Percentiles rank a stretch among this genome's conserved stretches.
Conservation (phyloP, 92 coral and sea anemone genomes). For the Bergia sp. region DNA sequence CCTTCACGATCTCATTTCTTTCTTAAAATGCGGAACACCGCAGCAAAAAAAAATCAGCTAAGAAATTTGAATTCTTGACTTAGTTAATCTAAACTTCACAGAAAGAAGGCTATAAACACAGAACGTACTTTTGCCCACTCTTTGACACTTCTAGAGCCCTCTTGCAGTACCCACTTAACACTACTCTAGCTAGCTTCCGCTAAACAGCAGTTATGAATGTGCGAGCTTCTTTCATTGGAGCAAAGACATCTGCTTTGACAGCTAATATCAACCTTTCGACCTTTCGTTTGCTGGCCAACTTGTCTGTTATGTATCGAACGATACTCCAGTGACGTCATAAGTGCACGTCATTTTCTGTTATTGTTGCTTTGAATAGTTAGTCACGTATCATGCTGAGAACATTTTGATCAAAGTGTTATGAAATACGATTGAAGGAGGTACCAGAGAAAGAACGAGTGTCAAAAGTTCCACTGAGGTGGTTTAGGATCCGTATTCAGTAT, state of each 20-base stretch:
- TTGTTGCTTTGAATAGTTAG: background rate
- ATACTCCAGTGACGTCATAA: constrained; percentile 18
- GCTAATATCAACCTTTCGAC: background rate
- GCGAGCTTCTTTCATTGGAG: background rate
- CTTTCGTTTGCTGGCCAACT: background rate
- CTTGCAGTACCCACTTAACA: background rate
- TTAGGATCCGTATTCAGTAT: background rate
- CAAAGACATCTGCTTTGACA: background rate
- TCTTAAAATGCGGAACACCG: too few species aligned
- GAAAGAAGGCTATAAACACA: too few species aligned
- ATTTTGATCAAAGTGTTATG: background rate
- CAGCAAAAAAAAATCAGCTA: too few species aligned
- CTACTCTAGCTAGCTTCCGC: background rate
- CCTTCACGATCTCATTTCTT: too few species aligned
- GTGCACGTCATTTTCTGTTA: constrained; percentile 23
- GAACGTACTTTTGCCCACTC: too few species aligned
- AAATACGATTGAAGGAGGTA: constrained; percentile 1
- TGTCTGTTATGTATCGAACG: background rate
- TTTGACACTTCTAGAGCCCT: background rate
- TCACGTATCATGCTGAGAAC: constrained; percentile 24
- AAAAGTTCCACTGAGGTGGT: background rate
- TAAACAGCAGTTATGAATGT: background rate
- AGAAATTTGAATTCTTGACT: too few species aligned
- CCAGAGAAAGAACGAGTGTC: background rate
- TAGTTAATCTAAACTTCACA: too few species aligned